Evolutionary conservation across 1,140 invertebrate genomes (phyloP), one percentile per base, ranked within the genome.

Genomic region (Saccostrea cuccullata): DNA sequence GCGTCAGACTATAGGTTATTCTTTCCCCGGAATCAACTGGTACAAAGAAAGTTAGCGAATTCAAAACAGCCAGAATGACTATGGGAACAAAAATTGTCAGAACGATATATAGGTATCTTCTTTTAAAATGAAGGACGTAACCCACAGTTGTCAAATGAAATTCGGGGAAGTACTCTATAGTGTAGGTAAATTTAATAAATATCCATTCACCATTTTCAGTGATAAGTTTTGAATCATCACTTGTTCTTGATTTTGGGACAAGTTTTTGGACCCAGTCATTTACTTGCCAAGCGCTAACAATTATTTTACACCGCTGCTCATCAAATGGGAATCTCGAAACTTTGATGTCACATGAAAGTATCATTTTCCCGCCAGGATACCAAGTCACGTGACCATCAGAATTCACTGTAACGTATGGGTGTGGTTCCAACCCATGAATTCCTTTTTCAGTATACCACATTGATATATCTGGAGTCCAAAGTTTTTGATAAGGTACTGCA

Each of bases 161-260:
- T 17, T 36, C 26, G 13, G 77, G 20, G 26, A 15, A 11, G 17
- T 82, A 36, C n/a, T 30, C 11, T 26, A 20, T 30, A 8, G 17
- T 13, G 5, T 36, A 30, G 20, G 26, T 47, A 47, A 47, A 36
- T 20, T 15, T 58, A 26, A 60, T n/a, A n/a, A 85, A 36, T 23
- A 23, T 55, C 84, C 84, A 85, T 60, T 85, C 84, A n/a, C 84
- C 84, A 85, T 85, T 85, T 58, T 85, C n/a, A 8, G 60, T 17
- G 26, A 60, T 56, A 56, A 26, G 20, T 40, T 64, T 30, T 56
- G 23, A 12, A 12, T 60, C 58, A 30, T 60, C 58, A 1, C 23
- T 13, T 56, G 26, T n/a, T 26, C 30, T 3, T 3, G 30, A 20
- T 17, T 20, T 23, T 12, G 55, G 55, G 0, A 15, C 55, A 9